Conservation (phyloP, 2,113 vertebrate species). For the Microtus montanus region DNA sequence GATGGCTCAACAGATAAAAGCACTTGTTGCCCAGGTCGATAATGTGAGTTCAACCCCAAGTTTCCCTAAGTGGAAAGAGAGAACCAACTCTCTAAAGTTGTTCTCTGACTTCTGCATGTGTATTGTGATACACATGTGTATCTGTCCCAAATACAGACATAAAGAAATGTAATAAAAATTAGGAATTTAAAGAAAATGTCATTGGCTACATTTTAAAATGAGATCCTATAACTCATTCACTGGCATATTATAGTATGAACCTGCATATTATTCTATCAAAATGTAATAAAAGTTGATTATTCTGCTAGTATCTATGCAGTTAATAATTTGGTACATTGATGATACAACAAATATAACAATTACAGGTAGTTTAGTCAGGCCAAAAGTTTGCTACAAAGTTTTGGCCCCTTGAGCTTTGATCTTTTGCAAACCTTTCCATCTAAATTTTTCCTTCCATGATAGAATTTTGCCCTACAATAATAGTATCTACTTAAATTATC, state of each 20-base stretch:
- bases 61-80: not conserved
- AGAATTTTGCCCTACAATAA: conserved; percentile 24
- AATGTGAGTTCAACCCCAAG: not conserved
- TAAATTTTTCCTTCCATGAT: not conserved
- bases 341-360: not conserved
- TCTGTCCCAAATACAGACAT: not conserved
- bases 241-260: not conserved
- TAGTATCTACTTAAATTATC: not conserved
- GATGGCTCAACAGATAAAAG: not conserved
- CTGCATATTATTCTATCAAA: not conserved
- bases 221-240: not conserved
- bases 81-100: not conserved
- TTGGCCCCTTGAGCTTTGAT: not conserved
- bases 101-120: not conserved
- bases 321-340: conserved; percentile 5
- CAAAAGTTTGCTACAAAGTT: not conserved
- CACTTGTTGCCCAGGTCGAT: too few relatives aligned
- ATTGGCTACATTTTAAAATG: conserved; percentile 25
- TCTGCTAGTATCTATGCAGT: not conserved
- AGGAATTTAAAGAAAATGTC: conserved; percentile 20
- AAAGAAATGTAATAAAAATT: not conserved
- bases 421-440: not conserved
- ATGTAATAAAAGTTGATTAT: not conserved
- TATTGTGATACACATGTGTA: not conserved
- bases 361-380: not conserved